phyloP scores from a whole-genome alignment of 2,797 vertebrate genomes.

The Sebastes matsubarae region DNA sequence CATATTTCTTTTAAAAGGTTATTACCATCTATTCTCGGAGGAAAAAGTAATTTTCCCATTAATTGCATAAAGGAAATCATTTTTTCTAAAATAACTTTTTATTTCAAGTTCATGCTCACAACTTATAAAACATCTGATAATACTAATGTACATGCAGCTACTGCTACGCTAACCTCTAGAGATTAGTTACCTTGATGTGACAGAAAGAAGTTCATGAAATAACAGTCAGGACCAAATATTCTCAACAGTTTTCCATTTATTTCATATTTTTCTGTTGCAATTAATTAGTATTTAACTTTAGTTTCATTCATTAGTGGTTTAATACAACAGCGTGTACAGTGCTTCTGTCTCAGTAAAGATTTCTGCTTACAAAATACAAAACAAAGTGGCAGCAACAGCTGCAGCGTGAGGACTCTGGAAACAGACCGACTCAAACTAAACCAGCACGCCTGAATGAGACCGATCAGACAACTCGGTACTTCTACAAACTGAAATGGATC shows the following conservation, averaged over 20 bases:
- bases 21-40: too few relatives aligned
- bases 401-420: neutral
- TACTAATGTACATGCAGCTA: neutral
- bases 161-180: neutral
- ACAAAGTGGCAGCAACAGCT: neutral
- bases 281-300: slow-evolving; percentile 68
- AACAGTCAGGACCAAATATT: neutral
- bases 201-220: neutral
- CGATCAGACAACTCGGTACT: too few relatives aligned
- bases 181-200: neutral
- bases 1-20: too few relatives aligned
- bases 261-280: slow-evolving; percentile 43
- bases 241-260: slow-evolving; percentile 54
- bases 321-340: slow-evolving; percentile 70
- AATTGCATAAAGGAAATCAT: too few relatives aligned
- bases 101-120: too few relatives aligned
- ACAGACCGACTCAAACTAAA: neutral
- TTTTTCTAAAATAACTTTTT: accelerated
- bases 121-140: neutral
- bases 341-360: slow-evolving; percentile 57
- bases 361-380: slow-evolving; percentile 45
- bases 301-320: slow-evolving; percentile 76
- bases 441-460: too few relatives aligned
- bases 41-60: too few relatives aligned
- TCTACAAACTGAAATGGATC: neutral